A percentile compares a stretch with the other conserved stretches of the same genome.
Evolutionary conservation across 2,888 invertebrate genomes (phyloP).

Genomic region (Xylota segnis): DNA sequence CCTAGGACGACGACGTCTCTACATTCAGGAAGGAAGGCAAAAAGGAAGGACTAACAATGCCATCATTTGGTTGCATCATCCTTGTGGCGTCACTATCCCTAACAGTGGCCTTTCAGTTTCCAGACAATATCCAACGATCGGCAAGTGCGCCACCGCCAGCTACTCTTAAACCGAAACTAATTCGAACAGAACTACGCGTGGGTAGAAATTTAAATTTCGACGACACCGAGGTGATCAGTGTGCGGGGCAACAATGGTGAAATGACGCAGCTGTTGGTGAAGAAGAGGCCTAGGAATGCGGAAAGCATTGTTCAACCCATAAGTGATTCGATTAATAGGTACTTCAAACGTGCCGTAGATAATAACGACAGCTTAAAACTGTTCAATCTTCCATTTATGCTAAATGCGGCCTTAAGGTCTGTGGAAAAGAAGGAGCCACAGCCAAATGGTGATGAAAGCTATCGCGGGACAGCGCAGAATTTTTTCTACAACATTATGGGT

Average conservation of each 20-base stretch:
- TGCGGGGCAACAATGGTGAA: conserved; percentile 70
- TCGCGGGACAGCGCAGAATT: conserved; percentile 42
- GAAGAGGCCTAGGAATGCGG: conserved; percentile 61
- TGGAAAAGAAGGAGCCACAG: conserved; percentile 33
- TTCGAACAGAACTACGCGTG: conserved; percentile 70
- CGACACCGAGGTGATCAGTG: conserved; percentile 66
- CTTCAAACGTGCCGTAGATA: conserved; percentile 64
- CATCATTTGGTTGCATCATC: conserved; percentile 6
- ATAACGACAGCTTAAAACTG: conserved; percentile 59
- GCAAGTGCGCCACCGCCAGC: conserved; percentile 20
- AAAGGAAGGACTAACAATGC: conserved; percentile 25
- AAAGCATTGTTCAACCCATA: conserved; percentile 40
- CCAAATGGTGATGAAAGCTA: conserved; percentile 22
- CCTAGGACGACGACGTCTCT: no score
- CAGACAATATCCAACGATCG: conserved; percentile 47
- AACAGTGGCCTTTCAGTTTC: conserved; percentile 58
- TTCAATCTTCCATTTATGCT: conserved; percentile 67
- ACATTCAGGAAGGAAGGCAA: no score
- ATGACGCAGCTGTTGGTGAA: conserved; percentile 72
- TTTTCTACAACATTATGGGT: conserved; percentile 72
- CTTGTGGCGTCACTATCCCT: conserved; percentile 42
- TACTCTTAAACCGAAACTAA: conserved; percentile 60
- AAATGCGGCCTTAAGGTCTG: conserved; percentile 48
- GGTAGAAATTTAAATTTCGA: conserved; percentile 67
- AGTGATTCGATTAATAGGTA: conserved; percentile 61